These are phyloP conservation scores for Lissocephala sabroskyi DNA, from an alignment of 2,888 invertebrate genomes.

Conservation along the genomic window DNA sequence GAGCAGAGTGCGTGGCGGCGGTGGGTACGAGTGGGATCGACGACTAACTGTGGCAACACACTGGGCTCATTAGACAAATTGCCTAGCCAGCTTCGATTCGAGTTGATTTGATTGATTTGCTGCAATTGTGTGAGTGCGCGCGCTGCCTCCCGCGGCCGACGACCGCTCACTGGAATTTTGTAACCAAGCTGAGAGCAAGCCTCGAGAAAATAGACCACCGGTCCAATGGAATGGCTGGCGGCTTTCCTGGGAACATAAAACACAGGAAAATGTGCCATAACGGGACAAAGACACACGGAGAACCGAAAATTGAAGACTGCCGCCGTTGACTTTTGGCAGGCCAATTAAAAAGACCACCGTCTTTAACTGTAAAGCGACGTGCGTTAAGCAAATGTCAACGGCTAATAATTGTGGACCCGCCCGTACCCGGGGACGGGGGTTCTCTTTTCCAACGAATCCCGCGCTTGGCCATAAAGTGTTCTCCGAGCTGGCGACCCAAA, in stretches of 20 bases:
- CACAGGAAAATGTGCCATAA: slow-evolving; percentile 52
- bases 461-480: too few relatives aligned
- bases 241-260: slow-evolving; percentile 49
- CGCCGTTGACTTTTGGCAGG: too few relatives aligned
- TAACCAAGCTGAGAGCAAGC: too few relatives aligned
- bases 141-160: not conserved
- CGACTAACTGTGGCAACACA: slow-evolving; percentile 52
- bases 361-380: slow-evolving; percentile 50
- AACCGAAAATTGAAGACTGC: too few relatives aligned
- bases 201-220: slow-evolving; percentile 19
- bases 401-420: slow-evolving; percentile 25
- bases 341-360: slow-evolving; percentile 24
- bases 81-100: slow-evolving; percentile 15
- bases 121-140: slow-evolving; percentile 38
- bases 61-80: slow-evolving; percentile 58
- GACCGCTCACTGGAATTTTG: too few relatives aligned
- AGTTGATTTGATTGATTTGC: slow-evolving; percentile 51
- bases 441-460: not conserved
- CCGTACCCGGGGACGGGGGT: too few relatives aligned
- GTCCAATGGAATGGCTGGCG: slow-evolving; percentile 3
- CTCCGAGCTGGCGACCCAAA: too few relatives aligned
- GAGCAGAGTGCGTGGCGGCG: too few relatives aligned
- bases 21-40: too few relatives aligned
- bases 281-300: slow-evolving; percentile 38
- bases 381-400: slow-evolving; percentile 55